These are phyloP conservation scores for Onychomys leucogaster DNA, from an alignment of 2,797 vertebrate species.

Conservation along the genomic window DNA sequence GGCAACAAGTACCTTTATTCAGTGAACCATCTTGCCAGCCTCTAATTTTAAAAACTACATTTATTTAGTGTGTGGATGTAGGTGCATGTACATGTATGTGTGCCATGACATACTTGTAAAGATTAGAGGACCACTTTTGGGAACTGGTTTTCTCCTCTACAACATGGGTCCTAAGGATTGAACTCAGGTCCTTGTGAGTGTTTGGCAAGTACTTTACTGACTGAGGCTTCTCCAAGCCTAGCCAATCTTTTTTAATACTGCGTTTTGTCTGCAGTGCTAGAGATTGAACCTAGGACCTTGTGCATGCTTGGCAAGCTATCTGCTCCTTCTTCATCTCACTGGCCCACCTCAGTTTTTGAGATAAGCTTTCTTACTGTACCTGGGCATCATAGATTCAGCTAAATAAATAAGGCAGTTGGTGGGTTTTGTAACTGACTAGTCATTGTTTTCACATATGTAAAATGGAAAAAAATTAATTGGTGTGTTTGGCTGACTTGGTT, in stretches of 20 bases:
- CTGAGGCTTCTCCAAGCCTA: not conserved
- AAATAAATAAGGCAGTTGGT: not conserved
- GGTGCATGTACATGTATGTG: not conserved
- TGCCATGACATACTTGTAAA: not conserved
- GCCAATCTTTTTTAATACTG: not conserved
- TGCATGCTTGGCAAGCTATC: not conserved
- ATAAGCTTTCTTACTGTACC: not conserved
- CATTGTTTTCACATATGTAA: slow-evolving; percentile 38
- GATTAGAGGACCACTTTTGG: not conserved
- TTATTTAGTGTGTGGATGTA: not conserved
- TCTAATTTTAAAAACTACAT: not conserved
- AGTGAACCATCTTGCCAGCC: not conserved
- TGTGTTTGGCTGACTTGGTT: slow-evolving; percentile 16
- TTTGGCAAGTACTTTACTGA: not conserved
- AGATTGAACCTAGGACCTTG: not conserved
- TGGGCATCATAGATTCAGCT: not conserved
- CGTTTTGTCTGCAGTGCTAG: not conserved
- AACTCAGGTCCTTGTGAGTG: not conserved
- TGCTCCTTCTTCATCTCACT: not conserved
- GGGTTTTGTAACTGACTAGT: not conserved
- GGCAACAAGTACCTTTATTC: not conserved
- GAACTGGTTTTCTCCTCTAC: not conserved
- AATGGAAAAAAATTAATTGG: not conserved
- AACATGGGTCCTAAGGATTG: not conserved
- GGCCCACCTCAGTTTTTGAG: not conserved